Evolutionary conservation across 2,797 vertebrate genomes (phyloP).

Genomic region (Miichthys miiuy): DNA sequence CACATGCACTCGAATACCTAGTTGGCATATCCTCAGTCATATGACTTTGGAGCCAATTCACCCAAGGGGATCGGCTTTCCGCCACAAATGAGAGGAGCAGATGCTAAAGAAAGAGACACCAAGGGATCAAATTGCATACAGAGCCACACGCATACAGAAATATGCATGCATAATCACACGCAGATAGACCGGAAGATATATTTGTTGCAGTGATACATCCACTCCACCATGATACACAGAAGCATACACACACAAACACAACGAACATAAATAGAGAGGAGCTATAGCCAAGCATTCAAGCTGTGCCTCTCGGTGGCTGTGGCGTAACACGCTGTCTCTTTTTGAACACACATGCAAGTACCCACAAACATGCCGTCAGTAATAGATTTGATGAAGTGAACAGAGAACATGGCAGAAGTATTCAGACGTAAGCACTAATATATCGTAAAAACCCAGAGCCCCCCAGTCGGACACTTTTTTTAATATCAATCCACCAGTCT

Average conservation of each 20-base stretch:
- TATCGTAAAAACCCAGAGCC: not conserved
- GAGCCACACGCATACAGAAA: slow-evolving; percentile 42
- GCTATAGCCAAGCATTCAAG: slow-evolving; percentile 45
- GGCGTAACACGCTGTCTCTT: slow-evolving; percentile 21
- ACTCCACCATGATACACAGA: slow-evolving; percentile 1
- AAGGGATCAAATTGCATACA: slow-evolving; percentile 61
- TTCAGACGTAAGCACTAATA: no score
- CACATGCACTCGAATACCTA: slow-evolving; percentile 29
- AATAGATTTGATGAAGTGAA: slow-evolving; percentile 3
- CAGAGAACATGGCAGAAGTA: not conserved
- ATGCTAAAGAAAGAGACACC: slow-evolving; percentile 67
- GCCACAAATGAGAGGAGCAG: slow-evolving; percentile 65
- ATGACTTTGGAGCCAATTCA: slow-evolving; percentile 61
- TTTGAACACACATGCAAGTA: slow-evolving; percentile 32
- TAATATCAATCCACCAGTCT: slow-evolving; percentile 4
- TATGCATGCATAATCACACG: slow-evolving; percentile 44
- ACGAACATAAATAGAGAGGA: slow-evolving; percentile 51
- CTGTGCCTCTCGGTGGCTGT: slow-evolving; percentile 33
- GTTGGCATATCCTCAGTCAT: slow-evolving; percentile 59
- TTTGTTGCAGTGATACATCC: slow-evolving; percentile 34
- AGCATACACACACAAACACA: slow-evolving; percentile 22
- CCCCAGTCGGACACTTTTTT: slow-evolving; percentile 4
- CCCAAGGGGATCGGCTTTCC: slow-evolving; percentile 65
- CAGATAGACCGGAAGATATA: slow-evolving; percentile 39
- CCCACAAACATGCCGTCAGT: not conserved